Conservation (phyloP, 2,888 invertebrate genomes). For the Pseudococcus viburni region DNA sequence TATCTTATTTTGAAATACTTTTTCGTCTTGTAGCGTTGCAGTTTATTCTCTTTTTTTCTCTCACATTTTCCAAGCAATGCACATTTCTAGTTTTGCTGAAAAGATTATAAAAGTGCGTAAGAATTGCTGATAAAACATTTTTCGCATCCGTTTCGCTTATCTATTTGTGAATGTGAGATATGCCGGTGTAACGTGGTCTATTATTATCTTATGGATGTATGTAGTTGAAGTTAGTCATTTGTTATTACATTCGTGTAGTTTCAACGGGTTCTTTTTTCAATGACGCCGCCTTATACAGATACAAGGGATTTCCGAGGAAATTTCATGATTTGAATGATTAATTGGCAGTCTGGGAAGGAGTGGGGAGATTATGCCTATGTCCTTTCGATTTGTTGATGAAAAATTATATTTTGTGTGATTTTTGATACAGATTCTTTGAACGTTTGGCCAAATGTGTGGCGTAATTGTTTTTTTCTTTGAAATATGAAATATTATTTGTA, state of each 20-base stretch:
- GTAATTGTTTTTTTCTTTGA: no score
- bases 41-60: background rate
- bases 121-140: slow-evolving; percentile 16
- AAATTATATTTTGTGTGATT: background rate
- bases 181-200: background rate
- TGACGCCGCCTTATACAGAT: background rate
- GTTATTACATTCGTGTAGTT: background rate
- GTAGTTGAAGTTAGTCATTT: background rate
- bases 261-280: background rate
- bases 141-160: slow-evolving; percentile 23
- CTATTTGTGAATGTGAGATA: slow-evolving; percentile 7
- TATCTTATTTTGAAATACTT: background rate
- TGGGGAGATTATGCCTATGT: background rate
- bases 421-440: no score
- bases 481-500: no score
- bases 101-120: background rate
- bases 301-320: background rate
- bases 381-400: background rate
- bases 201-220: background rate
- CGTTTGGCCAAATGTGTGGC: no score
- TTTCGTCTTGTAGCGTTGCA: background rate
- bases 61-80: background rate
- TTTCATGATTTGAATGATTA: background rate
- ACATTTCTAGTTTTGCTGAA: background rate
- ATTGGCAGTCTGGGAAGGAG: background rate